These are phyloP conservation scores for Mugil cephalus DNA, from an alignment of 2,113 vertebrate genomes.

Conservation along the genomic window DNA sequence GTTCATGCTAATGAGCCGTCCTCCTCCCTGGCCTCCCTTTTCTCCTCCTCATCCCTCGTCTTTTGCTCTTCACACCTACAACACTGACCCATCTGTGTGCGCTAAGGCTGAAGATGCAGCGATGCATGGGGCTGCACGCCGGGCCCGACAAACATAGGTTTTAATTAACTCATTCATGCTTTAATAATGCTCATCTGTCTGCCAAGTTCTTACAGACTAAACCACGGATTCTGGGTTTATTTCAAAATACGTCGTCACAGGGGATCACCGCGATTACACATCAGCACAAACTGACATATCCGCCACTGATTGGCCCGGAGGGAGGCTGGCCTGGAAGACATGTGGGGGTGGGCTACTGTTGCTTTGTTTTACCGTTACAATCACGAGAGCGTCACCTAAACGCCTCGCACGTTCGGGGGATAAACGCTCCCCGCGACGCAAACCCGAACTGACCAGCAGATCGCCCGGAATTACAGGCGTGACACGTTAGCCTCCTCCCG, in stretches of 20 bases:
- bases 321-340: constrained; percentile 50
- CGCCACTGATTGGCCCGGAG: constrained; percentile 72
- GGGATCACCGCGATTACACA: constrained; percentile 50
- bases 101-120: no score
- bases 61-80: constrained; percentile 65
- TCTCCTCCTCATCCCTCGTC: constrained; percentile 26
- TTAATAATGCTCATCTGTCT: constrained; percentile 15
- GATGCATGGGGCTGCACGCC: no score
- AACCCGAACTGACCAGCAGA: constrained; percentile 72
- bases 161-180: constrained; percentile 8
- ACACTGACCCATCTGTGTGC: constrained; percentile 56
- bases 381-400: constrained; percentile 68
- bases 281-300: constrained; percentile 62
- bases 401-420: constrained; percentile 33
- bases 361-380: constrained; percentile 56
- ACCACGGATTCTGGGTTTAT: constrained; percentile 31
- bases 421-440: constrained; percentile 53
- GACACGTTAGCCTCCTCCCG: constrained; percentile 49
- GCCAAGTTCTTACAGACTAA: constrained; percentile 28
- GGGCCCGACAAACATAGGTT: not conserved
- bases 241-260: constrained; percentile 48
- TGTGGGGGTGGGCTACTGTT: constrained; percentile 42
- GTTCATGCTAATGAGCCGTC: constrained; percentile 50
- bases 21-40: constrained; percentile 42
- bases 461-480: constrained; percentile 61